These are phyloP conservation scores for Montipora efflorescens DNA, from an alignment of 64 coral and sea anemone genomes.

Conservation along the genomic window DNA sequence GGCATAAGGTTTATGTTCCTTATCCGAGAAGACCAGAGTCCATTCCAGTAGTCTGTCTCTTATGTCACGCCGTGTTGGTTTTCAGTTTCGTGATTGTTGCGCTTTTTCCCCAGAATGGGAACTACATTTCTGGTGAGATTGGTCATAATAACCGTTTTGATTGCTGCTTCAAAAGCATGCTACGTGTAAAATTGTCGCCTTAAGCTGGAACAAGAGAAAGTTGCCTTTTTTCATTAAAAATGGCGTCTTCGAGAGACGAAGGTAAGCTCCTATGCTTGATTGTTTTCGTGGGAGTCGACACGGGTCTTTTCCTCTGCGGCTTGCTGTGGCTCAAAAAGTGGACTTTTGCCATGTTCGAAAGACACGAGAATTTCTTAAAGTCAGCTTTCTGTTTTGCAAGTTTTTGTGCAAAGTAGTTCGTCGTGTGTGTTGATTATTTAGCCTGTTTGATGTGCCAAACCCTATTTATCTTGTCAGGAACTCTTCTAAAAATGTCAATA, in stretches of 20 bases:
- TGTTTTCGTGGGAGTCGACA: background rate
- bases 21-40: background rate
- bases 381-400: too few relatives aligned
- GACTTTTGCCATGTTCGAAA: background rate
- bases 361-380: too few relatives aligned
- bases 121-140: background rate
- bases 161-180: background rate
- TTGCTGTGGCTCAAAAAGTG: background rate
- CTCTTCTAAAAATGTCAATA: too few relatives aligned
- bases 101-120: slow-evolving; percentile 39
- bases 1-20: too few relatives aligned
- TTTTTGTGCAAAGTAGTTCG: too few relatives aligned
- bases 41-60: slow-evolving; percentile 9
- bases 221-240: background rate
- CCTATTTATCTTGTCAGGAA: too few relatives aligned
- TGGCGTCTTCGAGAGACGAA: background rate
- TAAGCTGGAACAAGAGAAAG: background rate
- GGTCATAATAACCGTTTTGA: background rate
- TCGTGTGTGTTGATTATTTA: too few relatives aligned
- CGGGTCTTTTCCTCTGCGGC: background rate
- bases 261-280: background rate
- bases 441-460: too few relatives aligned
- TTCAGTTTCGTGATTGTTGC: background rate
- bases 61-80: slow-evolving; percentile 9
- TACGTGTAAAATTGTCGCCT: background rate